Conservation (phyloP, 2,888 invertebrate species). For the Hyposoter dolosus region DNA sequence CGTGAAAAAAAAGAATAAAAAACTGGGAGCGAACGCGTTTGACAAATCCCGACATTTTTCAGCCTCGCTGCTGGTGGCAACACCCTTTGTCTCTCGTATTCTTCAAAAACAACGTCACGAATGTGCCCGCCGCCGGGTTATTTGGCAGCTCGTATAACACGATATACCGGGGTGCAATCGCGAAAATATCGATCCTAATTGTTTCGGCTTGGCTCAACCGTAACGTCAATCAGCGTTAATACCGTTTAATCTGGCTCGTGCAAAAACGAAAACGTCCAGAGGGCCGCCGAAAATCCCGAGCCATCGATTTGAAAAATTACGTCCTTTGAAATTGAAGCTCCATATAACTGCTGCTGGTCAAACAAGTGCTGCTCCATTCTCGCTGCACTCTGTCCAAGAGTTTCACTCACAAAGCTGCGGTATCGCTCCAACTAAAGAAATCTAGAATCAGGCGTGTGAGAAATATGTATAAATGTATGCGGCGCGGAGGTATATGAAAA, state of each 20-base stretch:
- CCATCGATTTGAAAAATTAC: too few relatives aligned
- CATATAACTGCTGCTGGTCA: too few relatives aligned
- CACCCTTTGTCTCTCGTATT: neutral
- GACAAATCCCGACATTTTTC: slow-evolving; percentile 21
- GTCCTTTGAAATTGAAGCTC: too few relatives aligned
- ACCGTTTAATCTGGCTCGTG: neutral
- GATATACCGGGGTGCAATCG: neutral
- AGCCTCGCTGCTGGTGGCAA: neutral
- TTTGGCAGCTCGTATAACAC: neutral
- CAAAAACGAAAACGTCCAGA: neutral
- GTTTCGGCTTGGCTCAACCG: neutral
- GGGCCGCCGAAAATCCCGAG: neutral
- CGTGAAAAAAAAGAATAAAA: slow-evolving; percentile 7
- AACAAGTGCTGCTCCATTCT: too few relatives aligned
- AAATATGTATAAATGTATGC: too few relatives aligned
- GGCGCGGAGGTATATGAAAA: too few relatives aligned
- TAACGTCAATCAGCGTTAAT: neutral
- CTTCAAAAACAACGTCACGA: neutral
- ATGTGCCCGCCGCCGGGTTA: neutral
- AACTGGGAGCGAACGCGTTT: neutral
- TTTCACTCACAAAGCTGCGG: too few relatives aligned
- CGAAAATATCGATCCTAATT: slow-evolving; percentile 3
- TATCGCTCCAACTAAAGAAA: neutral
- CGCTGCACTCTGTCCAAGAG: too few relatives aligned
- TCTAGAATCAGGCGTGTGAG: neutral